These are phyloP conservation scores for Chromis chromis DNA, from an alignment of 2,797 vertebrate species.

Conservation along the genomic window DNA sequence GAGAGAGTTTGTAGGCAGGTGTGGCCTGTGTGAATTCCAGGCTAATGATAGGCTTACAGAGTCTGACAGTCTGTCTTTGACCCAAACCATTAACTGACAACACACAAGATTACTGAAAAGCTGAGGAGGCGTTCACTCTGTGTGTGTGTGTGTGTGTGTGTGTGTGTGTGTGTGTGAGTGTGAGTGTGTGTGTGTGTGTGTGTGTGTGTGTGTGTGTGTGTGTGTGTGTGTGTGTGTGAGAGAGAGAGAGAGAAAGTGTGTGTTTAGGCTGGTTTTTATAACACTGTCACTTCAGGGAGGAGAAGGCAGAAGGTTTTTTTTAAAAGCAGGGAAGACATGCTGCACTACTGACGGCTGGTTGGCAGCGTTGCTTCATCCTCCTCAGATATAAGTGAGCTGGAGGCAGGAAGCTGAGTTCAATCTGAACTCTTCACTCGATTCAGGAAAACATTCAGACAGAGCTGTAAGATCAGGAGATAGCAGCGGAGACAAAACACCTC, in stretches of 20 bases:
- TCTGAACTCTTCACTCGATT: conserved; percentile 57
- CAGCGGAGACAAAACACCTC: conserved; percentile 39
- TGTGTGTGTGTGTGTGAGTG: conserved; percentile 4
- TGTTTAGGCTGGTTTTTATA: conserved; percentile 57
- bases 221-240: neutral
- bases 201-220: conserved; percentile 9
- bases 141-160: neutral
- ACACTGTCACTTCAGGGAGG: conserved; percentile 57
- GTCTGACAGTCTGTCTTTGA: conserved; percentile 79
- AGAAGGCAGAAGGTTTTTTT: conserved; percentile 59
- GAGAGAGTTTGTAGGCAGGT: conserved; percentile 75
- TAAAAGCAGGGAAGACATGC: conserved; percentile 48
- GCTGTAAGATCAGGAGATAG: conserved; percentile 40
- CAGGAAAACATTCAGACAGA: conserved; percentile 32
- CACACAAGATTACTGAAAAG: conserved; percentile 73
- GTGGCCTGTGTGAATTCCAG: conserved; percentile 83
- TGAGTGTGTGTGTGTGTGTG: neutral
- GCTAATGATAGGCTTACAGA: conserved; percentile 82
- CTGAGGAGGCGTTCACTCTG: conserved; percentile 11
- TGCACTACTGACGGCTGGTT: conserved; percentile 52
- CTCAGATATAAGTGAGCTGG: conserved; percentile 72
- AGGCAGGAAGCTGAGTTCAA: conserved; percentile 77
- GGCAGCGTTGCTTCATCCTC: conserved; percentile 52
- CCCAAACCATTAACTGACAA: conserved; percentile 76
- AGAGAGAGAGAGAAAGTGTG: too few relatives aligned